These are phyloP conservation scores for Dasypogon diadema DNA, from an alignment of 2,888 invertebrate species.

Conservation along the genomic window DNA sequence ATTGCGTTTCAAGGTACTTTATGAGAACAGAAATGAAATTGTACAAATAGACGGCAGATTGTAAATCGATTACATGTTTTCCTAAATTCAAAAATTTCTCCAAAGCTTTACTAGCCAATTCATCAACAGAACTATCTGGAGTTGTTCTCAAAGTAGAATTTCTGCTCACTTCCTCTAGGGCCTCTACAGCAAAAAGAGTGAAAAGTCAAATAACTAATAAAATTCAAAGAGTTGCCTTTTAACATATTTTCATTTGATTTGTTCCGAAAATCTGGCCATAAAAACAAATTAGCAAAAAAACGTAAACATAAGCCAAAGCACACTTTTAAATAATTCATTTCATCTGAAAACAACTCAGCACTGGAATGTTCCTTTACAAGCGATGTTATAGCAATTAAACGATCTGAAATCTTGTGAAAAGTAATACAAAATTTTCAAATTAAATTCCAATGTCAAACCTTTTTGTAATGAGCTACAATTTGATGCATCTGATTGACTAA, in stretches of 20 bases:
- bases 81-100: constrained; percentile 61
- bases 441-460: constrained; percentile 33
- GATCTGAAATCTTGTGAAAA: constrained; percentile 59
- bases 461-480: constrained; percentile 52
- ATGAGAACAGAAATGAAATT: constrained; percentile 61
- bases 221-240: constrained; percentile 51
- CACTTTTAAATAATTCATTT: constrained; percentile 70
- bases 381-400: constrained; percentile 59
- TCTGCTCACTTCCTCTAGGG: not conserved
- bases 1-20: constrained; percentile 55
- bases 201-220: too few relatives aligned
- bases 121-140: constrained; percentile 1
- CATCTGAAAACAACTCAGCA: constrained; percentile 71
- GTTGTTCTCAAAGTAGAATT: not conserved
- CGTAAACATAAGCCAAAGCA: constrained; percentile 72
- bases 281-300: constrained; percentile 73
- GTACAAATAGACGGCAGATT: constrained; percentile 64
- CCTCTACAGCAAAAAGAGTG: too few relatives aligned
- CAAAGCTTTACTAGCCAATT: constrained; percentile 60
- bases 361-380: constrained; percentile 73
- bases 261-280: constrained; percentile 75
- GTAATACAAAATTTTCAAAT: not conserved
- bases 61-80: constrained; percentile 61
- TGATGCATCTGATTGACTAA: constrained; percentile 53
- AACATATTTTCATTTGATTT: constrained; percentile 58